Evolutionary conservation across 2,797 vertebrate species (phyloP), one percentile per base, ranked within the genome.

Genomic region (Microcaecilia unicolor): DNA sequence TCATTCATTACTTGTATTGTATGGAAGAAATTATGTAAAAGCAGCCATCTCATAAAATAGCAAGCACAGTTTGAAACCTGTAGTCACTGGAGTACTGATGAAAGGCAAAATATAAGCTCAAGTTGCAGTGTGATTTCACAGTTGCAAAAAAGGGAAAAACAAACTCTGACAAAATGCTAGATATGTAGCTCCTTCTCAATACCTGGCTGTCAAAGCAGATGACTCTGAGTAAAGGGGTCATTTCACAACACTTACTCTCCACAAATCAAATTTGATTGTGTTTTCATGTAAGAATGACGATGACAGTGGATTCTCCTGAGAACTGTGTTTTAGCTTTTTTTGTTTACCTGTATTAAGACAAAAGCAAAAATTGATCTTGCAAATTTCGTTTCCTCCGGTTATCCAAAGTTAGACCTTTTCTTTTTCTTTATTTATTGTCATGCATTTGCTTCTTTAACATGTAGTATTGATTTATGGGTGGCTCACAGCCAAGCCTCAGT

Each of bases 341-440:
- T n/a, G n/a, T n/a, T 37, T 10, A 11, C 18, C 23, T 5, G 8
- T 50, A 61, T 53, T 5, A 37, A n/a, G 32, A 34, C 25, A 24
- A 53, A 9, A 7, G 3, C 59, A 55, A 62, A 25, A n/a, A 27
- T 13, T 13, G 44, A 58, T 44, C 21, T 33, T 13, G 42, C 27
- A 2, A n/a, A n/a, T n/a, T n/a, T n/a, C n/a, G 26, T 34, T 44
- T 55, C 27, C n/a, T 46, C 41, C 39, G 25, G 34, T 63, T 37
- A 55, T 50, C 39, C 31, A 60, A 60, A 67, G 39, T 55, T 69
- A 23, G 52, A n/a, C n/a, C n/a, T n/a, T n/a, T 67, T 67, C 82
- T 74, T 71, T 67, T 68, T 78, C 74, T 76, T 72, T 81, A 55
- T 80, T 85, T 81, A 77, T 72, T 66, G 61, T 64, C 66, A 68